A percentile compares a stretch with the other conserved stretches of the same genome.
phyloP scores from a whole-genome alignment of 1,140 invertebrate species.

The Brachystomella parvula region DNA sequence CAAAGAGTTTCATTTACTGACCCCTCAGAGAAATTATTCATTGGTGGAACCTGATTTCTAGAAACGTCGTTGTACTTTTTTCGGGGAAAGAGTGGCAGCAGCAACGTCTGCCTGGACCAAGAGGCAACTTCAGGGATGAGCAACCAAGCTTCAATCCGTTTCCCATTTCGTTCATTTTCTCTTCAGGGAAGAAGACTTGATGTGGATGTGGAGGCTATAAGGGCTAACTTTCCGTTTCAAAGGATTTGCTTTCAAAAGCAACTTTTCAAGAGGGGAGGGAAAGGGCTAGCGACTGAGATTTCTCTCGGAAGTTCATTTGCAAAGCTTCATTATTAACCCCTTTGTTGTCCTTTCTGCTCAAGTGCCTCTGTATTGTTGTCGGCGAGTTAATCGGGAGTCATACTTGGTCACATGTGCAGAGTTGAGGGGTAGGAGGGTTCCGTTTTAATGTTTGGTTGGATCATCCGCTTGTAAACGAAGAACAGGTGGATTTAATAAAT shows the following conservation, averaged over 20 bases:
- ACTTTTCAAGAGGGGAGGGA: not conserved
- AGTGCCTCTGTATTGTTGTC: no score
- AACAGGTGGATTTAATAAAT: no score
- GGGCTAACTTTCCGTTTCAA: not conserved
- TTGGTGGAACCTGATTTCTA: not conserved
- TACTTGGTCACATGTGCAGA: no score
- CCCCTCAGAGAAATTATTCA: no score
- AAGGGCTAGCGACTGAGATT: no score
- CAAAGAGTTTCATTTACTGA: not conserved
- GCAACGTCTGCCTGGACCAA: slow-evolving; percentile 2
- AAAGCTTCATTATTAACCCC: no score
- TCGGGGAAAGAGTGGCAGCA: not conserved
- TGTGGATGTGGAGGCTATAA: not conserved
- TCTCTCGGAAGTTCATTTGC: no score
- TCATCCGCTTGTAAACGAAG: no score
- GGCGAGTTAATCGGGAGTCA: no score
- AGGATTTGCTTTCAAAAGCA: not conserved
- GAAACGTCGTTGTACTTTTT: not conserved
- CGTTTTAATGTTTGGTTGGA: no score
- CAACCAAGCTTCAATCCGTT: slow-evolving; percentile 10
- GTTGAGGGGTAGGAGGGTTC: no score
- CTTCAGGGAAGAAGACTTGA: not conserved
- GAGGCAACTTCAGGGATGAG: slow-evolving; percentile 9
- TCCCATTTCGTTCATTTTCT: not conserved
- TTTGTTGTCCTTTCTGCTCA: no score